These are phyloP conservation scores for Cyprinodon diabolis DNA, from an alignment of 2,797 vertebrate genomes.

Conservation along the genomic window DNA sequence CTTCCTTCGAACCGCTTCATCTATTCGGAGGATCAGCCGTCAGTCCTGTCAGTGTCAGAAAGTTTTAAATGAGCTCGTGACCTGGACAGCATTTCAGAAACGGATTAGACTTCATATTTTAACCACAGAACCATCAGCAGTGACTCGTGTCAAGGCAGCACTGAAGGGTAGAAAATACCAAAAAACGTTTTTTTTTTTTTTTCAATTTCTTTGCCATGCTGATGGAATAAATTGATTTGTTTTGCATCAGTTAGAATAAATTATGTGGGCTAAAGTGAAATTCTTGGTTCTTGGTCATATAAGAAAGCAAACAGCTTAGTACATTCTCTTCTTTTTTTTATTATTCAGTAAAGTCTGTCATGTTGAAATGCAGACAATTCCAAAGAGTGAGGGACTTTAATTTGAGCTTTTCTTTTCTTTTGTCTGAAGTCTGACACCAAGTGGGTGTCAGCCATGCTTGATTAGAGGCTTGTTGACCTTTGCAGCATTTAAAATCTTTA, in stretches of 20 bases:
- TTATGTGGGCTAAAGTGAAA: slow-evolving; percentile 18
- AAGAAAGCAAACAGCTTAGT: slow-evolving; percentile 25
- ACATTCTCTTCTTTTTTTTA: slow-evolving; percentile 13
- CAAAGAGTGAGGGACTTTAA: neutral
- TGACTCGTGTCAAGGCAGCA: slow-evolving; percentile 33
- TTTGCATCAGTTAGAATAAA: slow-evolving; percentile 62
- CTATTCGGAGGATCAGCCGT: slow-evolving; percentile 69
- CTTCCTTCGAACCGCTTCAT: slow-evolving; percentile 60
- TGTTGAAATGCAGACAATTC: slow-evolving; percentile 7
- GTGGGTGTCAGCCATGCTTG: slow-evolving; percentile 20
- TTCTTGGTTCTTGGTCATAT: slow-evolving; percentile 28
- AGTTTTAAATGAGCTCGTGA: slow-evolving; percentile 69
- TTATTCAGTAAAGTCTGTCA: slow-evolving; percentile 24
- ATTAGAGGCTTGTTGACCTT: slow-evolving; percentile 27
- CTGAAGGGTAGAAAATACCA: slow-evolving; percentile 46
- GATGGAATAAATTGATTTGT: slow-evolving; percentile 45
- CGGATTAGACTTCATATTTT: slow-evolving; percentile 59
- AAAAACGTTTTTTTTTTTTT: slow-evolving; percentile 13
- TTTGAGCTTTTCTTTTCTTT: slow-evolving; percentile 10
- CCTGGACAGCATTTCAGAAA: slow-evolving; percentile 54
- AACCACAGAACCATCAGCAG: slow-evolving; percentile 42
- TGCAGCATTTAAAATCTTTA: neutral
- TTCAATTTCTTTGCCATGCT: slow-evolving; percentile 8
- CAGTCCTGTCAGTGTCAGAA: slow-evolving; percentile 60
- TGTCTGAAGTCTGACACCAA: neutral